These are phyloP conservation scores for Enteromius argenteus DNA, from an alignment of 2,797 vertebrate genomes.

Conservation along the genomic window DNA sequence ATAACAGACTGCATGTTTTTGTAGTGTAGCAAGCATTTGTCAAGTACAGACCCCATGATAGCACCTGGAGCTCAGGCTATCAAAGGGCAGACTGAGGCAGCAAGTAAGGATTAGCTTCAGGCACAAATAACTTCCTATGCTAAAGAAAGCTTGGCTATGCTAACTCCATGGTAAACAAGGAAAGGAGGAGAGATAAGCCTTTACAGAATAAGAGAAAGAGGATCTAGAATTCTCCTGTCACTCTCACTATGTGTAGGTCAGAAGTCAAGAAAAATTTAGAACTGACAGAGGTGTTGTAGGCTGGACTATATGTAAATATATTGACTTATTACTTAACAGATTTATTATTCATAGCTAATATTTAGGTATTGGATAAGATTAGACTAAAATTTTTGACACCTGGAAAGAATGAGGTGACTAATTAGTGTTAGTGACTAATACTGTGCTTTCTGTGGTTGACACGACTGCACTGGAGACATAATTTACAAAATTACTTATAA, in stretches of 20 bases:
- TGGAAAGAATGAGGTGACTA: neutral
- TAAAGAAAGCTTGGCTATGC: slow-evolving; percentile 51
- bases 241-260: neutral
- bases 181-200: slow-evolving; percentile 4
- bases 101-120: slow-evolving; percentile 61
- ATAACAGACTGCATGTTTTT: slow-evolving; percentile 33
- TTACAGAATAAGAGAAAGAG: slow-evolving; percentile 30
- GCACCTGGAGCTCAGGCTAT: slow-evolving; percentile 23
- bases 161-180: slow-evolving; percentile 37
- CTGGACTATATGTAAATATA: neutral
- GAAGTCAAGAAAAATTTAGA: neutral
- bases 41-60: slow-evolving; percentile 22
- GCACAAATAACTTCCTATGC: slow-evolving; percentile 54
- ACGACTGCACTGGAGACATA: neutral
- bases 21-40: slow-evolving; percentile 12
- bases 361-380: too few relatives aligned
- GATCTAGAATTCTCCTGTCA: slow-evolving; percentile 49
- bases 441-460: neutral
- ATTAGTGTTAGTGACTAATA: neutral
- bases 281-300: neutral
- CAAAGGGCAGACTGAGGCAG: slow-evolving; percentile 17
- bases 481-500: neutral
- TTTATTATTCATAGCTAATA: neutral
- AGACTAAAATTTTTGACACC: neutral
- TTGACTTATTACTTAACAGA: neutral